phyloP scores from a whole-genome alignment of 92 coral and sea anemone genomes.

The Virgularia gustaviana region DNA sequence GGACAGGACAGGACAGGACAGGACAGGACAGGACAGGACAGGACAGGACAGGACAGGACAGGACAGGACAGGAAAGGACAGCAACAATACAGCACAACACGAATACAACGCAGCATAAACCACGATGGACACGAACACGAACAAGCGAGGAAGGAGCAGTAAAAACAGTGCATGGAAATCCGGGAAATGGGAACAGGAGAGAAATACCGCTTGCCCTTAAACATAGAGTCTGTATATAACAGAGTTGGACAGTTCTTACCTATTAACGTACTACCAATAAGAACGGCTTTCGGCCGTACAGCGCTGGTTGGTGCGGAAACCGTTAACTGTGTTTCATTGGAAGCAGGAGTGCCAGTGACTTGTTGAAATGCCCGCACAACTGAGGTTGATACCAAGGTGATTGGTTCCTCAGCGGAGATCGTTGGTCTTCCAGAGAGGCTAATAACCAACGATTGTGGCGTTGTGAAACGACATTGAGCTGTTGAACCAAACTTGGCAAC shows the following conservation, averaged over 20 bases:
- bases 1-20: too few species aligned
- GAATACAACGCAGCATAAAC: too few species aligned
- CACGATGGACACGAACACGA: too few species aligned
- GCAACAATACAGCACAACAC: too few species aligned
- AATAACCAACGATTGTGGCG: constrained; percentile 34
- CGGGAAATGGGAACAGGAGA: not conserved
- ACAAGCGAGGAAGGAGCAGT: not conserved
- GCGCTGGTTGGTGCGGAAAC: constrained; percentile 38
- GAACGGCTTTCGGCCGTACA: constrained; percentile 41
- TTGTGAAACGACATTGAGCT: constrained; percentile 42
- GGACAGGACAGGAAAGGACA: too few species aligned
- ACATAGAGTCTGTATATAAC: not conserved
- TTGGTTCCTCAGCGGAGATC: constrained; percentile 23
- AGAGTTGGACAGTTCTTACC: constrained; percentile 46
- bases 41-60: too few species aligned
- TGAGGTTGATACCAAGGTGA: constrained; percentile 40
- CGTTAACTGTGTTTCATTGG: not conserved
- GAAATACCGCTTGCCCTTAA: not conserved
- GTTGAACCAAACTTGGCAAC: constrained; percentile 42
- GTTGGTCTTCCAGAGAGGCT: constrained; percentile 48
- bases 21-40: too few species aligned
- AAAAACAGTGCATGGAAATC: not conserved
- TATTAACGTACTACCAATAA: constrained; percentile 44
- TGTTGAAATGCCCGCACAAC: constrained; percentile 32
- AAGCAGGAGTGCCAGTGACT: constrained; percentile 47